These are phyloP conservation scores for Patiria miniata DNA, from an alignment of 35 echinoderm and acorn worm genomes.

Conservation along the genomic window DNA sequence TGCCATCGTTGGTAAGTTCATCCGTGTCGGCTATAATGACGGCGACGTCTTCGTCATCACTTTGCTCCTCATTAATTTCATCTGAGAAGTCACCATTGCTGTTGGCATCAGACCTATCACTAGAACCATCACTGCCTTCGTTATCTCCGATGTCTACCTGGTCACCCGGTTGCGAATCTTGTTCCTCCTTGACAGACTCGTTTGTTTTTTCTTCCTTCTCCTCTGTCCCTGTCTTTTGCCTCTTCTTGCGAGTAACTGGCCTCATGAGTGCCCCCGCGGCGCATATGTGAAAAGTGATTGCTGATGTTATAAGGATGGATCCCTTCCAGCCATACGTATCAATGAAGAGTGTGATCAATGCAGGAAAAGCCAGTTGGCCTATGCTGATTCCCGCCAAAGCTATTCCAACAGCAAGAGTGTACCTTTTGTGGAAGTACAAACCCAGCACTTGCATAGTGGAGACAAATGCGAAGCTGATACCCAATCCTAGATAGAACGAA, in stretches of 20 bases:
- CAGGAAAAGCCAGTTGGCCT: not conserved
- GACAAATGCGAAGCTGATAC: not conserved
- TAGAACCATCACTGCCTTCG: not conserved
- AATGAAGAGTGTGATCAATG: not conserved
- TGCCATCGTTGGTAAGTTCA: too few species aligned
- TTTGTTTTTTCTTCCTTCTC: not conserved
- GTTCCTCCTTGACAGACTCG: too few species aligned
- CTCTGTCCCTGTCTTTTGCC: not conserved
- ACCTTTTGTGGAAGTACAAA: not conserved
- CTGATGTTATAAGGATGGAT: not conserved
- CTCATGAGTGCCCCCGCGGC: not conserved
- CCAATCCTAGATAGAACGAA: not conserved
- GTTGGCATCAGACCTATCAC: not conserved
- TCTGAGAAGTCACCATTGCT: not conserved
- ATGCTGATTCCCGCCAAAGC: not conserved
- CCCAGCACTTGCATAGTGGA: not conserved
- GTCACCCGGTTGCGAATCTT: not conserved
- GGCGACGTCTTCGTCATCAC: too few species aligned
- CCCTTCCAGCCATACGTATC: not conserved
- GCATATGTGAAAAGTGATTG: not conserved
- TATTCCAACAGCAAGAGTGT: not conserved
- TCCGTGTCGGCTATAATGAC: too few species aligned
- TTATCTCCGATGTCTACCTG: not conserved
- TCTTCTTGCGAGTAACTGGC: not conserved
- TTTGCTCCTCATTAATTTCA: not conserved